Conservation (phyloP, 2,888 invertebrate species). For the Prenolepis imparis region DNA sequence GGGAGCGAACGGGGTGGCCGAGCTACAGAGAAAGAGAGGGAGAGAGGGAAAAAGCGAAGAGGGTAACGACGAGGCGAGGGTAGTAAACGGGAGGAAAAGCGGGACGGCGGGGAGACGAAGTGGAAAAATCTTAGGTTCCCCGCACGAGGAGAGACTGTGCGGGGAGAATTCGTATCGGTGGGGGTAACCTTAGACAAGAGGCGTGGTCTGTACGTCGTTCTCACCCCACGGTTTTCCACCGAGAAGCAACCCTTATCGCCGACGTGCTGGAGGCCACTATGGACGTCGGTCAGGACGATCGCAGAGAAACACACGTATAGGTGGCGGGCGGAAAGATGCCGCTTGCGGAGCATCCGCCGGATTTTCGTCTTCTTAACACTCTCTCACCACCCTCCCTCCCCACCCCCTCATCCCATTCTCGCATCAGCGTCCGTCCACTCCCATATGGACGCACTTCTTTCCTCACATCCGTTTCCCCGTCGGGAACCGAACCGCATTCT, state of each 20-base stretch:
- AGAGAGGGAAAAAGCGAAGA: constrained; percentile 70
- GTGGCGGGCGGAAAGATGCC: constrained; percentile 67
- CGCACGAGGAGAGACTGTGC: constrained; percentile 71
- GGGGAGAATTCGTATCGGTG: constrained; percentile 71
- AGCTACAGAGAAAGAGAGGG: constrained; percentile 48
- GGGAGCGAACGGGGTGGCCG: constrained; percentile 61
- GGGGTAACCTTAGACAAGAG: constrained; percentile 86
- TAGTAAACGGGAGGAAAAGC: constrained; percentile 11
- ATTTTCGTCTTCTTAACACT: constrained; percentile 62
- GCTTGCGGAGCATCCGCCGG: constrained; percentile 65
- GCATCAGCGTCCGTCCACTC: constrained; percentile 39
- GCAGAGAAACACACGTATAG: constrained; percentile 68
- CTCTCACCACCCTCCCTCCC: constrained; percentile 36
- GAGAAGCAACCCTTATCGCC: constrained; percentile 77
- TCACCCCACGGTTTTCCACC: constrained; percentile 76
- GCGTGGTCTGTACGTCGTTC: constrained; percentile 83
- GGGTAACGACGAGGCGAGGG: constrained; percentile 55
- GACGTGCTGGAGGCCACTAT: constrained; percentile 69
- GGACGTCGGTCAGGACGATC: constrained; percentile 73
- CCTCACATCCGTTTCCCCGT: constrained; percentile 27
- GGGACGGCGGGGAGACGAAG: constrained; percentile 70
- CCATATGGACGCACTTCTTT: constrained; percentile 43
- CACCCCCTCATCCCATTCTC: constrained; percentile 34
- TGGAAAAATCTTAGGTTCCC: constrained; percentile 84
- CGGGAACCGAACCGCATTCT: constrained; percentile 26